Conservation (phyloP, 2,797 vertebrate species). For the Ceryle rudis region DNA sequence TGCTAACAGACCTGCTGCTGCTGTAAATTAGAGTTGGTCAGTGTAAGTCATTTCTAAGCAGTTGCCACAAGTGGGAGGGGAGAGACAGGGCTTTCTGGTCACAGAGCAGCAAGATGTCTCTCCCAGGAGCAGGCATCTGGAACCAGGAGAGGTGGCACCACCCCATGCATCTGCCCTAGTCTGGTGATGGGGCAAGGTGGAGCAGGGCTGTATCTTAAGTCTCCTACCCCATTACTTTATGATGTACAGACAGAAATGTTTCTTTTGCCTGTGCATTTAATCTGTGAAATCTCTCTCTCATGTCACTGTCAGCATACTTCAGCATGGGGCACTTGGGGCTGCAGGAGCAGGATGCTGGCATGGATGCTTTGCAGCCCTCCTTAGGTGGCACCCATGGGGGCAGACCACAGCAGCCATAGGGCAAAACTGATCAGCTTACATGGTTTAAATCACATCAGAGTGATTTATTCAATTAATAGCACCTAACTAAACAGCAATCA, state of each 20-base stretch:
- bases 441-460: neutral
- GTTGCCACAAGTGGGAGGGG: neutral
- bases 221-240: neutral
- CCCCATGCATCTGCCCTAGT: no score
- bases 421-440: neutral
- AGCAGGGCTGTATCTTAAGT: accelerated
- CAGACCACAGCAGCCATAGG: accelerated
- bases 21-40: neutral
- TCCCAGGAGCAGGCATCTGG: accelerated
- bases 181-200: neutral
- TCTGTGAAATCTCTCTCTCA: neutral
- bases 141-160: neutral
- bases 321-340: neutral
- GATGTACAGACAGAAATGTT: neutral
- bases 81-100: neutral
- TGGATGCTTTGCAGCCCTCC: neutral
- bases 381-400: neutral
- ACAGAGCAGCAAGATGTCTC: accelerated
- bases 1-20: neutral
- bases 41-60: neutral
- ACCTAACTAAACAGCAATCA: neutral
- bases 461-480: neutral
- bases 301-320: neutral
- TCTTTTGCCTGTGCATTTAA: neutral
- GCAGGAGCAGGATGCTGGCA: accelerated